Base-by-base conservation (phyloP, 2,113 vertebrate species). In the Microcebus griseorufus region DNA sequence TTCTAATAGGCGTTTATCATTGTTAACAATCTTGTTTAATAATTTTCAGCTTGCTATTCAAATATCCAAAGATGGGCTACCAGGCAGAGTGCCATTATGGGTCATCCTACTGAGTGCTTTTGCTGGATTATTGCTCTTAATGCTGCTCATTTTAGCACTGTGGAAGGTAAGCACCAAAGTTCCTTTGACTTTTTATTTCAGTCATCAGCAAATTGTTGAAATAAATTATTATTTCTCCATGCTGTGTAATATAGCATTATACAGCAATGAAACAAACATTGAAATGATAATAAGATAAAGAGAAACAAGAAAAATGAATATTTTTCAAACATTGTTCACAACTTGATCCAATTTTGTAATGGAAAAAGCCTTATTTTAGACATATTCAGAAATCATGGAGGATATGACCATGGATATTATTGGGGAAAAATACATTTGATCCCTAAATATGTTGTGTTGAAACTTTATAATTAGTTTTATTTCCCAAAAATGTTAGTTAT, bases 71-170 rank as follows among this genome's bases (percentile, higher is more conserved):
- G 99, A 99, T 48, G 98, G 98, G 29, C 90, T 98, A 1, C 98
- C 98, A 0, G 99, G 99, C 90, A 98, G 98, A 91, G 99, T 99
- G 45, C 99, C 99, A 0, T 93, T 99, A 4, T 99, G 99, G 99
- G 99, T 99, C 76, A 99, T 99, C 92, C 99, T 99, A 64, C 65
- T 99, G 90, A 99, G 99, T 93, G 99, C 99, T 90, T 99, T 99
- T 0, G 99, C 99, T 0, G 99, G 99, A 67, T 98, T 99, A 5
- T 96, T 99, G 93, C 99, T 99, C 90, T 97, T 99, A 92, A 99
- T 99, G 34, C 99, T 99, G 48, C 99, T 99, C 90, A 99, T 99
- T 98, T 99, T 99, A 91, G 99, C 98, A 51, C 98, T 99, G 86
- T 99, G 99, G 99, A 99, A 99, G 99, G 99, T 99, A 98, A 99